These are phyloP conservation scores for Vanessa atalanta DNA, from an alignment of 1,140 invertebrate species.

Conservation along the genomic window DNA sequence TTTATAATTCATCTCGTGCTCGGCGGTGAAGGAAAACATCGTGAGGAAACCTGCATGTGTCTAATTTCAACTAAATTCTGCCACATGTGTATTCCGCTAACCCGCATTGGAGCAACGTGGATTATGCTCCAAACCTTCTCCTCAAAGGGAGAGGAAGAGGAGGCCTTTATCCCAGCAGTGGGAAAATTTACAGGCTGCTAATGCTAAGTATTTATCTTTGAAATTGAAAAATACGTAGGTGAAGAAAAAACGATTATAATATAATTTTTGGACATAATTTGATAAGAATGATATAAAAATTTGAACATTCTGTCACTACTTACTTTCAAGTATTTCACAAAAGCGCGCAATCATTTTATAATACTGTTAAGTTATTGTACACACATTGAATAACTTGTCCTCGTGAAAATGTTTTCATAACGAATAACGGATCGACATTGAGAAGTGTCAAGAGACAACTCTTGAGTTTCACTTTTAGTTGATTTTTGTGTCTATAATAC, in stretches of 20 bases:
- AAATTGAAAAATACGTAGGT: background rate
- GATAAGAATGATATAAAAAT: background rate
- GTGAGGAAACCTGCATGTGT: too few species aligned
- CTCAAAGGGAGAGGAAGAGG: too few species aligned
- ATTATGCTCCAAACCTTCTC: too few species aligned
- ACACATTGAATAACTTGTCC: conserved; percentile 24
- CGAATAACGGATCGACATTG: conserved; percentile 31
- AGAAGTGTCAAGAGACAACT: conserved; percentile 41
- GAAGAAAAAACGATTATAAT: background rate
- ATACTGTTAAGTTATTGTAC: conserved; percentile 15
- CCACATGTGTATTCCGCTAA: too few species aligned
- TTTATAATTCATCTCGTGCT: too few species aligned
- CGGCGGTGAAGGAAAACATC: too few species aligned
- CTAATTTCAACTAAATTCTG: too few species aligned
- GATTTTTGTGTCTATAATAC: background rate
- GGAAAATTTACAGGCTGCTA: too few species aligned
- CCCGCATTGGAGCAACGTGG: too few species aligned
- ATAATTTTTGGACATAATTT: background rate
- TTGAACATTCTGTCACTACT: background rate
- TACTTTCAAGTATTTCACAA: background rate
- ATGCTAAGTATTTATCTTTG: too few species aligned
- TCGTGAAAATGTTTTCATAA: conserved; percentile 19
- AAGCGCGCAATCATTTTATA: conserved; percentile 1
- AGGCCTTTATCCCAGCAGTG: too few species aligned
- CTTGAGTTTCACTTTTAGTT: conserved; percentile 40